phyloP scores from a whole-genome alignment of 2,888 invertebrate species.

The Dendrolimus pini region DNA sequence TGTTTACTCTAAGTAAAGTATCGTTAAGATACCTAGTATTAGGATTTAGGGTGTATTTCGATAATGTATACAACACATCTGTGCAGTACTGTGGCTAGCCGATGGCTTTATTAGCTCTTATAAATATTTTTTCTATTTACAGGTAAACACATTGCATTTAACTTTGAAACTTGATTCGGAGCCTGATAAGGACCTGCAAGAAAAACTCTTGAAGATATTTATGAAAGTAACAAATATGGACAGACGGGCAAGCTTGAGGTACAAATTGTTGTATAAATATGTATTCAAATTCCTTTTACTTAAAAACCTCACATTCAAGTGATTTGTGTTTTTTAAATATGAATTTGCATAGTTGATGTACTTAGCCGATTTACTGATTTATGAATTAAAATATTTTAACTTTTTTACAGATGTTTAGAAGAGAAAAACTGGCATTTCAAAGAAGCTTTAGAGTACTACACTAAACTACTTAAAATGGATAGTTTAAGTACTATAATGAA shows the following conservation, averaged over 20 bases:
- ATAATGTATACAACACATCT: too few relatives aligned
- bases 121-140: slow-evolving; percentile 9
- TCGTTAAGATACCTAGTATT: too few relatives aligned
- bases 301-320: too few relatives aligned
- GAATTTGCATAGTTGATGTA: too few relatives aligned
- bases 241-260: slow-evolving; percentile 21
- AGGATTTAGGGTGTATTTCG: too few relatives aligned
- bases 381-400: slow-evolving; percentile 7
- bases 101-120: too few relatives aligned
- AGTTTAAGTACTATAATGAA: slow-evolving; percentile 16
- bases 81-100: too few relatives aligned
- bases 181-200: slow-evolving; percentile 45
- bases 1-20: too few relatives aligned
- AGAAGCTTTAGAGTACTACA: slow-evolving; percentile 48
- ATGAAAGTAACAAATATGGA: slow-evolving; percentile 47
- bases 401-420: slow-evolving; percentile 78
- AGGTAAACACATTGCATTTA: slow-evolving; percentile 37
- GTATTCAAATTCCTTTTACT: background rate
- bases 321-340: too few relatives aligned
- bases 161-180: slow-evolving; percentile 41
- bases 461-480: slow-evolving; percentile 38
- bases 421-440: slow-evolving; percentile 79
- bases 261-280: slow-evolving; percentile 30
- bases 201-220: slow-evolving; percentile 40
- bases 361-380: background rate